Evolutionary conservation across 2,113 vertebrate species (phyloP).

Genomic region (Erpornis zantholeuca): DNA sequence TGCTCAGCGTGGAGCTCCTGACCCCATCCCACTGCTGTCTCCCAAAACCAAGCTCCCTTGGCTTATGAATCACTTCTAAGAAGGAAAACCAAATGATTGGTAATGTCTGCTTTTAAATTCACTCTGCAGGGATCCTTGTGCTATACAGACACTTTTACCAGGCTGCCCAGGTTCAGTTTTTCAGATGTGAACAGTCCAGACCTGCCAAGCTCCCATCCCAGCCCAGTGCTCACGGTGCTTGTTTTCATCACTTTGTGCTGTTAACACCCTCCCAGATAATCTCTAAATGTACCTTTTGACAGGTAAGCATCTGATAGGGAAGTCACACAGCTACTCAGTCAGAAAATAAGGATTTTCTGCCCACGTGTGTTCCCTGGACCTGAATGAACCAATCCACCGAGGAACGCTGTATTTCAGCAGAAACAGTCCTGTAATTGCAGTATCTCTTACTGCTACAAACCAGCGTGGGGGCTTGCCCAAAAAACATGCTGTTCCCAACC

Average conservation of each 20-base stretch:
- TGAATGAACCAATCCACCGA: neutral
- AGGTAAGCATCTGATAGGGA: neutral
- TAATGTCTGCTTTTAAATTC: neutral
- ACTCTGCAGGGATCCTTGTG: neutral
- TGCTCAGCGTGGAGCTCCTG: neutral
- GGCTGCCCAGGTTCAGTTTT: neutral
- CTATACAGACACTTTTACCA: neutral
- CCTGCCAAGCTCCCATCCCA: neutral
- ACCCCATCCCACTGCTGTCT: neutral
- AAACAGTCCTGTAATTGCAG: neutral
- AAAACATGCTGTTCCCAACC: neutral
- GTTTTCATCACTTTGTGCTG: neutral
- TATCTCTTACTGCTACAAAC: neutral
- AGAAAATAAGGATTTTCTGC: slow-evolving; percentile 15
- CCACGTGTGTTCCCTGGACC: neutral
- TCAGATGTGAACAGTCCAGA: neutral
- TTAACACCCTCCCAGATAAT: neutral
- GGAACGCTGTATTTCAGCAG: neutral
- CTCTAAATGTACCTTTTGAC: neutral
- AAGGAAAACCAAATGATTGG: neutral
- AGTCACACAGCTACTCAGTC: neutral
- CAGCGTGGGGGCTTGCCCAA: neutral
- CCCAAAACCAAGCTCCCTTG: neutral
- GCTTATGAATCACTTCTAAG: neutral
- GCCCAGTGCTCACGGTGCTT: rapidly evolving